Conservation (phyloP, 2,113 vertebrate species). For the Leucopternis melanops region DNA sequence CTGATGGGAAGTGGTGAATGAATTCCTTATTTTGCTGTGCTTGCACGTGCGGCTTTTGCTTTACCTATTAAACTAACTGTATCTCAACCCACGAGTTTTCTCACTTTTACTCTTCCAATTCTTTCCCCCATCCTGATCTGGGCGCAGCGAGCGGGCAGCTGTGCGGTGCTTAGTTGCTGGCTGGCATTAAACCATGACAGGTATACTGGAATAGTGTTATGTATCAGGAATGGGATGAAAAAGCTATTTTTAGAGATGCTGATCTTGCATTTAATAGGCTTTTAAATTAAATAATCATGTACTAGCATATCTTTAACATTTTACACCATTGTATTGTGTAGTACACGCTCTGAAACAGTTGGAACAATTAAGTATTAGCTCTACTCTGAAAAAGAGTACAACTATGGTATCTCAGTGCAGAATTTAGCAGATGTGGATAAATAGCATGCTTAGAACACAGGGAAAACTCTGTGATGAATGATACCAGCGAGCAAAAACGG, state of each 20-base stretch:
- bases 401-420: not conserved
- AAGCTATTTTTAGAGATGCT: not conserved
- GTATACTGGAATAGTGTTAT: not conserved
- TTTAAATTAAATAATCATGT: not conserved
- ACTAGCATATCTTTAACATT: not conserved
- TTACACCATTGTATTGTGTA: not conserved
- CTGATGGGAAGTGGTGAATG: too few relatives aligned
- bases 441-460: not conserved
- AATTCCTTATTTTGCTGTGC: too few relatives aligned
- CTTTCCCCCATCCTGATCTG: too few relatives aligned
- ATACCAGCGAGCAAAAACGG: not conserved
- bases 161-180: too few relatives aligned
- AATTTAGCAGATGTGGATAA: not conserved
- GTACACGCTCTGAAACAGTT: not conserved
- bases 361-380: not conserved
- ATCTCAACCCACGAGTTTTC: too few relatives aligned
- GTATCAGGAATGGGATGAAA: not conserved
- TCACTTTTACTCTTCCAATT: too few relatives aligned
- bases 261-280: not conserved
- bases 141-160: rapidly evolving
- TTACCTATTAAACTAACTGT: too few relatives aligned
- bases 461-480: not conserved
- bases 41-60: too few relatives aligned
- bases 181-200: too few relatives aligned
- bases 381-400: not conserved